Base-by-base conservation (phyloP, 2,888 invertebrate species). In the Calameuta pallipes region DNA sequence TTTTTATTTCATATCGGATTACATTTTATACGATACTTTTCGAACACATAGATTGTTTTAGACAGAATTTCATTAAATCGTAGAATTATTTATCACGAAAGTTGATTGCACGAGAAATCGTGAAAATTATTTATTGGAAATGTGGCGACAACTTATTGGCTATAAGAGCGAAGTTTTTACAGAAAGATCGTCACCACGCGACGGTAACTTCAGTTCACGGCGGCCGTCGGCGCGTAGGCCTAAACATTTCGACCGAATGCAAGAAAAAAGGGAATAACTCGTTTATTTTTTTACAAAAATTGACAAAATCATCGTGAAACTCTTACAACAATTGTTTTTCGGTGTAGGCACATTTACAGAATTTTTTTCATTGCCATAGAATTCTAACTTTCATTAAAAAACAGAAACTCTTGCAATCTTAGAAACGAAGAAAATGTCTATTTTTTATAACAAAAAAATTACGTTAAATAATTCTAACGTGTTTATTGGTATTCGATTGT, bases 211-310 rank as follows among this genome's bases (percentile, higher is more conserved):
- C 76, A 70, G 41, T 37, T 76, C n/a, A 73, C 85, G 85, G 85
- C 85, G 85, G 84, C 90, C 90, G 91, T 87, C 91, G 91, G 91
- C 87, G 84, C 82, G 82, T 83, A 82, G 82, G 80, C 82, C 80
- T 80, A 79, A 74, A 71, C 31, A 13, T 71, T 71, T 33, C 31
- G 9, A 34, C 3, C 71, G 31, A 71, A 15, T 31, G 0, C 15
- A 15, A 6, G 31, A 30, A 71, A 71, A 30, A 31, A 77, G 81
- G 79, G 83, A 81, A 80, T 79, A 80, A 56, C 41, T 56, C 6
- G 6, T 56, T 56, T 23, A 9, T 23, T 2, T 56, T 56, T 56
- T 56, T 56, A 56, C 41, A 6, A 56, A 56, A 56, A 56, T 56
- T 56, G 0, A 1, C 4, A 56, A 6, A 23, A 56, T 56, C 41